These are phyloP conservation scores for Drosophila heteroneura DNA, from an alignment of 2,888 invertebrate species.

Conservation along the genomic window DNA sequence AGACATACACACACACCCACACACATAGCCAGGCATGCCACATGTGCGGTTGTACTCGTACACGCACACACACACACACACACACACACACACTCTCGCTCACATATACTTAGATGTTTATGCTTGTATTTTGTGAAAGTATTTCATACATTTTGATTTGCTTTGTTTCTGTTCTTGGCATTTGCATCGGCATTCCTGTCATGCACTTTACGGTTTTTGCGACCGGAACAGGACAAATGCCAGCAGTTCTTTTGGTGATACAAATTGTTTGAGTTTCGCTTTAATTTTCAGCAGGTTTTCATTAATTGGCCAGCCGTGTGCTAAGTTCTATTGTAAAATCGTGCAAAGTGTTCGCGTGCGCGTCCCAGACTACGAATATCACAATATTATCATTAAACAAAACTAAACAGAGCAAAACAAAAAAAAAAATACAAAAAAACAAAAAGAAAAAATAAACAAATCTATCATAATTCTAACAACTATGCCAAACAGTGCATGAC, in stretches of 20 bases:
- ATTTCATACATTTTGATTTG: constrained; percentile 65
- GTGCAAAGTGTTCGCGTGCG: constrained; percentile 65
- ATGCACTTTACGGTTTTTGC: constrained; percentile 58
- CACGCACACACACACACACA: constrained; percentile 1
- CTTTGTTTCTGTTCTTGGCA: constrained; percentile 61
- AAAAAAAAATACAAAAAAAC: constrained; percentile 3
- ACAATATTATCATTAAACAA: constrained; percentile 46
- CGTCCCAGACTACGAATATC: constrained; percentile 54
- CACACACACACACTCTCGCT: not conserved
- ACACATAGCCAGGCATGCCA: constrained; percentile 22
- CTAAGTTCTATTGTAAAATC: constrained; percentile 47
- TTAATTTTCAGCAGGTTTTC: constrained; percentile 54
- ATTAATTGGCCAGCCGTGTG: constrained; percentile 64
- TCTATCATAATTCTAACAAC: constrained; percentile 43
- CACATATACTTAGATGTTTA: constrained; percentile 10
- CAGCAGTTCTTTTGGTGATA: constrained; percentile 28
- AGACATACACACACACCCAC: constrained; percentile 21
- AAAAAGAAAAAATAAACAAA: constrained; percentile 7
- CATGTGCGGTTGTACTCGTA: constrained; percentile 42
- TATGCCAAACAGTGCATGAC: constrained; percentile 56
- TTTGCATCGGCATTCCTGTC: constrained; percentile 62
- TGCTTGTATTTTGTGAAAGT: constrained; percentile 51
- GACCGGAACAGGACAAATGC: constrained; percentile 52
- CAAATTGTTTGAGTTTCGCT: constrained; percentile 43
- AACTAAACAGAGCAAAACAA: constrained; percentile 3